Percentiles rank a stretch among this genome's conserved stretches.
phyloP scores from a whole-genome alignment of 2,888 invertebrate species.

The Adelphocoris suturalis region DNA sequence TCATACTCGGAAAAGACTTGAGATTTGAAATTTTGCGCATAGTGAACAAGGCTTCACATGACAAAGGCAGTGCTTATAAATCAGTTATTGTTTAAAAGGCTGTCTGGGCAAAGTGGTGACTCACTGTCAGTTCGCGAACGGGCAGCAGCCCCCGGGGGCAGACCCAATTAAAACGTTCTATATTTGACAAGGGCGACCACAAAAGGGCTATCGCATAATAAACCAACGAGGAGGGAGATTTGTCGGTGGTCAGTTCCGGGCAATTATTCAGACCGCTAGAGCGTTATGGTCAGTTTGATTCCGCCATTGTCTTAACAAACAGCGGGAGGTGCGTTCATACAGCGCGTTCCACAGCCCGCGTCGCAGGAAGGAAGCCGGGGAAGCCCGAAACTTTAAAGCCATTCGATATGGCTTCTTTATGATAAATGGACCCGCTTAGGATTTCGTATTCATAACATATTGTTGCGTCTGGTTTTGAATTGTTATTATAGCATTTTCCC shows the following conservation, averaged over 20 bases:
- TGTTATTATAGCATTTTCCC: no score
- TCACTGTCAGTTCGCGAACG: constrained; percentile 53
- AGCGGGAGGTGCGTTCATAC: not conserved
- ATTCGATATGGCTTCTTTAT: constrained; percentile 8
- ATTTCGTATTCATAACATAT: not conserved
- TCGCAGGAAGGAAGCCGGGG: constrained; percentile 15
- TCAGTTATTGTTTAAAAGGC: constrained; percentile 48
- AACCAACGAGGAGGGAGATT: constrained; percentile 36
- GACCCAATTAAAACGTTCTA: constrained; percentile 65
- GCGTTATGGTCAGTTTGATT: constrained; percentile 71
- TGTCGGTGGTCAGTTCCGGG: constrained; percentile 73
- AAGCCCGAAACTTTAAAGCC: not conserved
- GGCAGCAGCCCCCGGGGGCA: constrained; percentile 34
- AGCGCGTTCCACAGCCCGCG: not conserved
- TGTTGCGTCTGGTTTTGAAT: not conserved
- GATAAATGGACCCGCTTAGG: constrained; percentile 22
- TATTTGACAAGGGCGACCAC: constrained; percentile 66
- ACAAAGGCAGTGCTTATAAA: constrained; percentile 27
- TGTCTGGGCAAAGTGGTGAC: constrained; percentile 49
- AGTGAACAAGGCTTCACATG: not conserved
- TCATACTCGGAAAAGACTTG: not conserved
- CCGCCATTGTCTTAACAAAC: constrained; percentile 66
- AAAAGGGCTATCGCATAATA: constrained; percentile 65
- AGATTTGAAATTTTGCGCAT: not conserved
- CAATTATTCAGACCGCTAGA: constrained; percentile 72